phyloP scores from a whole-genome alignment of 2,797 vertebrate genomes.

The Orestias chungarensis region DNA sequence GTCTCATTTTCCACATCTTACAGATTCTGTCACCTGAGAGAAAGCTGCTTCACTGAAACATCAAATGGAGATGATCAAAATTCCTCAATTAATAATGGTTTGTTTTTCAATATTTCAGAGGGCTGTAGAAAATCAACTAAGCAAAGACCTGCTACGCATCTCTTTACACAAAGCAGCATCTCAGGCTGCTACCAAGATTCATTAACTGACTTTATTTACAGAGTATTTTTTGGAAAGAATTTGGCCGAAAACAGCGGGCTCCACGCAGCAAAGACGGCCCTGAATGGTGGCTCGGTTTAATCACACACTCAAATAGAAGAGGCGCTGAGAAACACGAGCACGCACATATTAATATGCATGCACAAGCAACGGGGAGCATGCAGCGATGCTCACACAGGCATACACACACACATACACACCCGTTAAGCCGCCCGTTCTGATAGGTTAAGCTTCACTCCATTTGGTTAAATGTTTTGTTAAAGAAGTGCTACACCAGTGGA shows the following conservation, averaged over 20 bases:
- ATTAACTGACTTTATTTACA: slow-evolving; percentile 41
- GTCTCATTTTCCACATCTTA: not conserved
- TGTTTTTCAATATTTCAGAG: slow-evolving; percentile 8
- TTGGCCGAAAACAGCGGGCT: slow-evolving; percentile 38
- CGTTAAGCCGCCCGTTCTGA: slow-evolving; percentile 47
- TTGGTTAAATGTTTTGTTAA: slow-evolving; percentile 65
- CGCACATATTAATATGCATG: slow-evolving; percentile 48
- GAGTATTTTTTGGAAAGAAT: slow-evolving; percentile 34
- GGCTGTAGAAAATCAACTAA: not conserved
- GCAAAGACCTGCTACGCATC: slow-evolving; percentile 18
- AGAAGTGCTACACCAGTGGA: slow-evolving; percentile 42
- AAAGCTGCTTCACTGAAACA: not conserved
- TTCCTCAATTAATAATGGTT: not conserved
- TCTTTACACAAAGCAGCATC: slow-evolving; percentile 10
- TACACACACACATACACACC: slow-evolving; percentile 24
- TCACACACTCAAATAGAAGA: slow-evolving; percentile 40
- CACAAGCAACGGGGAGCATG: slow-evolving; percentile 37
- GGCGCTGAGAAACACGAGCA: slow-evolving; percentile 21
- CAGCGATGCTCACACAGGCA: slow-evolving; percentile 16
- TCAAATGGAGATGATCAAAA: slow-evolving; percentile 1
- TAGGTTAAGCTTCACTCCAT: slow-evolving; percentile 55
- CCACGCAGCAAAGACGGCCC: slow-evolving; percentile 46
- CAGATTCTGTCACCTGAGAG: slow-evolving; percentile 7
- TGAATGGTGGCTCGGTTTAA: slow-evolving; percentile 47
- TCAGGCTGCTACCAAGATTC: slow-evolving; percentile 26